Base-by-base conservation (phyloP, 2,113 vertebrate genomes). In the Periophthalmus modestus region DNA sequence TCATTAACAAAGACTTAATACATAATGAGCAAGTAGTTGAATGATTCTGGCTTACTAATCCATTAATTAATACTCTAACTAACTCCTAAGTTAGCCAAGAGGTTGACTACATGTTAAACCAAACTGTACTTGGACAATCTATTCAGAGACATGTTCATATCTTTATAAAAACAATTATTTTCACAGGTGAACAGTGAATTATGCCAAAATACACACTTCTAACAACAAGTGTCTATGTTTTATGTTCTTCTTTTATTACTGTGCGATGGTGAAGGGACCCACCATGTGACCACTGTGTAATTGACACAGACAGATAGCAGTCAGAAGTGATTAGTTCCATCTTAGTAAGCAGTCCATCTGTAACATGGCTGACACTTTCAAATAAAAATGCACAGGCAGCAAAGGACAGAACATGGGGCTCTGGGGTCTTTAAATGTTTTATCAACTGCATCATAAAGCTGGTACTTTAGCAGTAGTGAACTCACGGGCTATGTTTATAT, bases 261-360 rank as follows among this genome's bases (percentile, higher is more conserved):
- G 63, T 14, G 34, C 50, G 61, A 71, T 52, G 63, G 80, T 70
- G 65, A 70, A 85, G 83, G 82, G 73, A 36, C 34, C 61, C 77
- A 81, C 33, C 39, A 82, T 65, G 72, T 72, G 46, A 72, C 69
- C 14, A 66, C 82, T 81, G 85, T 87, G 83, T 89, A 89, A 91
- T 87, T 87, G 87, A 89, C 83, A 72, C 70, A 86, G 90, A 90
- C 87, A 89, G 83, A 89, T 89, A 88, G 89, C 83, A 88, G 89
- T 90, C 90, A 88, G 85, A 86, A 82, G 82, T 85, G 86, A 89
- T 90, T 88, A 90, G 88, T 89, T 91, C 85, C 72, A 72, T 82
- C 71, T 77, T 84, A 73, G 82, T 80, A 85, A 84, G 81, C 86
- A 86, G 86, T 86, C 72, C 81, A 73, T 82, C 33, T 54, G 50